A percentile compares a stretch with the other conserved stretches of the same genome.
Conservation (phyloP, 64 coral and sea anemone genomes). For the Montipora cactus region DNA sequence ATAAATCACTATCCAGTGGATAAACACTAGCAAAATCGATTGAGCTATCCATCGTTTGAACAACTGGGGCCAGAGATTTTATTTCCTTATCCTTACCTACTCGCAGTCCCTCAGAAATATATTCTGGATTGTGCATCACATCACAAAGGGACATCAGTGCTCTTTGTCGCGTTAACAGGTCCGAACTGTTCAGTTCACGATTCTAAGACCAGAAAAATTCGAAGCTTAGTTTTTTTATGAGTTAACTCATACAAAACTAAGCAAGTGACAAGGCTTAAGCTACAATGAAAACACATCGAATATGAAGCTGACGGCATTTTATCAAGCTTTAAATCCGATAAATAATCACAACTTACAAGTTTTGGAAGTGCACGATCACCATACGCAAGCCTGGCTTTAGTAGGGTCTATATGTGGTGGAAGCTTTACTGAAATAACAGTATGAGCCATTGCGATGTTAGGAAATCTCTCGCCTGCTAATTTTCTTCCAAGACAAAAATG, state of each 20-base stretch:
- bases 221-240: too few species aligned
- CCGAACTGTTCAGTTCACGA: conserved; percentile 82
- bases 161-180: conserved; percentile 84
- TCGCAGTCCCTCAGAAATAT: conserved; percentile 89
- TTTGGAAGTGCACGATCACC: conserved; percentile 92
- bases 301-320: too few species aligned
- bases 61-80: background rate
- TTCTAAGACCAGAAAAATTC: conserved; percentile 54
- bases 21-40: too few species aligned
- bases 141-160: conserved; percentile 96
- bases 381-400: conserved; percentile 93
- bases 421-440: conserved; percentile 91
- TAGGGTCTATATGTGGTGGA: conserved; percentile 96
- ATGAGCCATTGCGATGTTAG: conserved; percentile 58
- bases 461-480: too few species aligned
- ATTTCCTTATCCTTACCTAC: conserved; percentile 57
- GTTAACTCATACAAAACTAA: too few species aligned
- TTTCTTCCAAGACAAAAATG: conserved; percentile 78
- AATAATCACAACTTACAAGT: conserved; percentile 57
- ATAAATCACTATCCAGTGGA: too few species aligned
- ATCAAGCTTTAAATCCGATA: background rate
- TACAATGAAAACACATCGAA: too few species aligned
- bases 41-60: too few species aligned
- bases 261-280: too few species aligned
- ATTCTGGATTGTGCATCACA: conserved; percentile 96